Conservation (phyloP, 2,797 vertebrate species). For the Phataginus tricuspis region DNA sequence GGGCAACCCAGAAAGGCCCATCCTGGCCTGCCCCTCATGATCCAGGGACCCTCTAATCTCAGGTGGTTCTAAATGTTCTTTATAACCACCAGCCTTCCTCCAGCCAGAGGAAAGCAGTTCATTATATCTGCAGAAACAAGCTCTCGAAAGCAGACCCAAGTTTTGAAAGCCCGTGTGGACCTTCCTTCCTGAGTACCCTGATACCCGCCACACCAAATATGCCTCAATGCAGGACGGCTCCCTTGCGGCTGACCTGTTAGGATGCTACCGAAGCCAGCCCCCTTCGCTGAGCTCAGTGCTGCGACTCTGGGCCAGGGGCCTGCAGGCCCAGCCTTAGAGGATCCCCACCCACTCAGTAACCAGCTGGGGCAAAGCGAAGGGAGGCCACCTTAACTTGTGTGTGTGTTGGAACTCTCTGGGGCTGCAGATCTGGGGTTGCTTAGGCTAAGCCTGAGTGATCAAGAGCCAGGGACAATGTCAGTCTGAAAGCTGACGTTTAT, state of each 20-base stretch:
- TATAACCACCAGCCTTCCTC: not conserved
- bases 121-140: not conserved
- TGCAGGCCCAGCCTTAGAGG: not conserved
- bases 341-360: not conserved
- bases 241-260: not conserved
- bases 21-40: not conserved
- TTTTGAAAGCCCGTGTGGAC: not conserved
- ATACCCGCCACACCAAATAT: not conserved
- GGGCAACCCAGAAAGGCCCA: not conserved
- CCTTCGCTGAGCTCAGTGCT: not conserved
- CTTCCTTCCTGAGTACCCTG: not conserved
- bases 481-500: not conserved
- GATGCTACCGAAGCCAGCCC: not conserved
- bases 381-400: not conserved
- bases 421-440: not conserved
- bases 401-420: not conserved
- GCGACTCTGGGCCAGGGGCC: not conserved
- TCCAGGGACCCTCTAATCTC: not conserved
- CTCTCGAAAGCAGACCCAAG: not conserved
- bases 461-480: not conserved
- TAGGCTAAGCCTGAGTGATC: not conserved
- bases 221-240: not conserved
- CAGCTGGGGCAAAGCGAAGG: not conserved
- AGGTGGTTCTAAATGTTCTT: not conserved
- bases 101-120: not conserved